Percentiles rank a stretch among this genome's conserved stretches.
These are phyloP conservation scores for Mormoops blainvillei DNA, from an alignment of 2,113 vertebrate genomes.

Conservation along the genomic window DNA sequence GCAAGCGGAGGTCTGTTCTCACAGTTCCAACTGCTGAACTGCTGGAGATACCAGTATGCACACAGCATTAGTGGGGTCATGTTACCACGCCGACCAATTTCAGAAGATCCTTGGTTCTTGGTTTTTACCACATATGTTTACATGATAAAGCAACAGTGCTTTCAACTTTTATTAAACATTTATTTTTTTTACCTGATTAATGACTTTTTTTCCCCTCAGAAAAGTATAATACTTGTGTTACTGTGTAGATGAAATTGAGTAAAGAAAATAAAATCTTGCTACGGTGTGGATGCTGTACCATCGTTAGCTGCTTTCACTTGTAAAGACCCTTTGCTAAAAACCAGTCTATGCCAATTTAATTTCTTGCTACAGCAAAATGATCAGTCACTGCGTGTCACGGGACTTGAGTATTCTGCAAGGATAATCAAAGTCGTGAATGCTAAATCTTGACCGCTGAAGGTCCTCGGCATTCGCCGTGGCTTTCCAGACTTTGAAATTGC, in stretches of 20 bases:
- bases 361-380: neutral
- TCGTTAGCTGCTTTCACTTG: neutral
- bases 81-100: neutral
- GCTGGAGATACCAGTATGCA: neutral
- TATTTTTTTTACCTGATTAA: neutral
- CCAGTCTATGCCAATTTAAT: neutral
- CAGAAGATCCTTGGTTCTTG: neutral
- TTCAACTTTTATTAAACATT: slow-evolving; percentile 12
- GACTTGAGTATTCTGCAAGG: neutral
- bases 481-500: slow-evolving; percentile 20
- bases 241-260: neutral
- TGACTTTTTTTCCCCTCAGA: neutral
- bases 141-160: neutral
- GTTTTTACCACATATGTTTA: neutral
- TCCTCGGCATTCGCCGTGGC: neutral
- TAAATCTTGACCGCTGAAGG: neutral
- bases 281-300: neutral
- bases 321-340: slow-evolving; percentile 13
- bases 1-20: neutral
- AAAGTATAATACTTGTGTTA: neutral
- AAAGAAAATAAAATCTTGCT: neutral
- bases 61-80: neutral
- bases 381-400: neutral
- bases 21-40: neutral
- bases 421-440: neutral